Percentiles rank a stretch among this genome's conserved stretches.
These are phyloP conservation scores for Laticauda laticaudata DNA, from an alignment of 2,113 vertebrate genomes.

Conservation along the genomic window DNA sequence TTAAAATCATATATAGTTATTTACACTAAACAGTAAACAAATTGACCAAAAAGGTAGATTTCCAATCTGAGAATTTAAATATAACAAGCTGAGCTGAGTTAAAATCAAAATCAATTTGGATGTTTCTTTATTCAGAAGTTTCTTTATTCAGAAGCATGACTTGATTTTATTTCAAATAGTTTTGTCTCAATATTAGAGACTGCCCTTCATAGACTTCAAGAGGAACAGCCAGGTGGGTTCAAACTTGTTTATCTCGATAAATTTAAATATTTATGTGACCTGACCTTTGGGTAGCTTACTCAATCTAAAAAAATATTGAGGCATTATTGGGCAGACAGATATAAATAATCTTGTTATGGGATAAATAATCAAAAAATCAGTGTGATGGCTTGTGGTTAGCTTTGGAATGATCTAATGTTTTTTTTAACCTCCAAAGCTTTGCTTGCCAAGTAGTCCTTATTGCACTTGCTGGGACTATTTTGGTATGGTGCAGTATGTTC, in stretches of 20 bases:
- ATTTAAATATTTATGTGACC: not conserved
- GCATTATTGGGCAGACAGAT: not conserved
- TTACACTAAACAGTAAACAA: not conserved
- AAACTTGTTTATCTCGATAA: not conserved
- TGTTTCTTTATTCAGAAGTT: not conserved
- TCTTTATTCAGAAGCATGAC: not conserved
- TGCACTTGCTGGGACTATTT: slow-evolving; percentile 30
- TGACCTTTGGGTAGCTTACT: not conserved
- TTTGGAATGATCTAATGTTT: slow-evolving; percentile 23
- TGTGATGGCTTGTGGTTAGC: not conserved
- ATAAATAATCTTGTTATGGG: not conserved
- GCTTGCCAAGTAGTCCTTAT: slow-evolving; percentile 5
- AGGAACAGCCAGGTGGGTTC: not conserved
- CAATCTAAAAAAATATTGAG: not conserved
- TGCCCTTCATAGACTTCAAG: not conserved
- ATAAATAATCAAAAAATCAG: not conserved
- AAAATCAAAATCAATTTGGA: not conserved
- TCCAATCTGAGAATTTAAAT: not conserved
- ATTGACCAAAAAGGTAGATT: not conserved
- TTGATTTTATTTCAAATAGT: not conserved
- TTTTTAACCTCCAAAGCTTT: slow-evolving; percentile 12
- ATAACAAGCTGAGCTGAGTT: not conserved
- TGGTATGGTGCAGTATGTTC: slow-evolving; percentile 9
- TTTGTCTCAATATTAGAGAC: not conserved
- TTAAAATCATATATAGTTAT: not conserved